These are phyloP conservation scores for Lypha dubia DNA, from an alignment of 2,888 invertebrate species.

Conservation along the genomic window DNA sequence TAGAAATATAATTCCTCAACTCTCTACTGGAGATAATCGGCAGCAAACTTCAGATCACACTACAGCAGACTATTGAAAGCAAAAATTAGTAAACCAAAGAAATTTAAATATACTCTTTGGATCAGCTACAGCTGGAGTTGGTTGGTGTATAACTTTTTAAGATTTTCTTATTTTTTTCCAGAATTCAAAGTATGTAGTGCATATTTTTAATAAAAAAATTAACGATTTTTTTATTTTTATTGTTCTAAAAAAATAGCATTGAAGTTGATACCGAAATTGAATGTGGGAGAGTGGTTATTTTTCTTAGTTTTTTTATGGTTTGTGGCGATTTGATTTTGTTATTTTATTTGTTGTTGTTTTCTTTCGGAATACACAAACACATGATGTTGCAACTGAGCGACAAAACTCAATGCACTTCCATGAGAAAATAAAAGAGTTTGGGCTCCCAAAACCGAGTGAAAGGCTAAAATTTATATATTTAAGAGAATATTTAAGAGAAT, in stretches of 20 bases:
- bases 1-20: slow-evolving; percentile 54
- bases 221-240: not conserved
- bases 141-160: too few relatives aligned
- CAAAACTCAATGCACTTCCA: slow-evolving; percentile 46
- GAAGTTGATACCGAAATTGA: slow-evolving; percentile 46
- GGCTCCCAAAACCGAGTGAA: slow-evolving; percentile 15
- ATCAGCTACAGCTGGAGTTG: not conserved
- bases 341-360: slow-evolving; percentile 3
- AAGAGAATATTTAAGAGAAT: slow-evolving; percentile 63
- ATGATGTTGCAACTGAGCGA: slow-evolving; percentile 50
- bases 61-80: not conserved
- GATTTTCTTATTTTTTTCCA: not conserved
- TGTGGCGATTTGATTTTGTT: slow-evolving; percentile 1
- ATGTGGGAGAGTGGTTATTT: slow-evolving; percentile 55
- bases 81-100: not conserved
- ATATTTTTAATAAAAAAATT: slow-evolving; percentile 3
- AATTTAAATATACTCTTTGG: not conserved
- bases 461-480: not conserved
- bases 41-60: not conserved
- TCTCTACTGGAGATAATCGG: slow-evolving; percentile 27
- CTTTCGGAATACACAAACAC: slow-evolving; percentile 30
- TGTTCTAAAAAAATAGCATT: slow-evolving; percentile 50
- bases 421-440: not conserved
- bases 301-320: not conserved
- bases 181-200: not conserved